Base-by-base conservation (phyloP, 1,140 invertebrate species). In the Anagrus nilaparvatae region DNA sequence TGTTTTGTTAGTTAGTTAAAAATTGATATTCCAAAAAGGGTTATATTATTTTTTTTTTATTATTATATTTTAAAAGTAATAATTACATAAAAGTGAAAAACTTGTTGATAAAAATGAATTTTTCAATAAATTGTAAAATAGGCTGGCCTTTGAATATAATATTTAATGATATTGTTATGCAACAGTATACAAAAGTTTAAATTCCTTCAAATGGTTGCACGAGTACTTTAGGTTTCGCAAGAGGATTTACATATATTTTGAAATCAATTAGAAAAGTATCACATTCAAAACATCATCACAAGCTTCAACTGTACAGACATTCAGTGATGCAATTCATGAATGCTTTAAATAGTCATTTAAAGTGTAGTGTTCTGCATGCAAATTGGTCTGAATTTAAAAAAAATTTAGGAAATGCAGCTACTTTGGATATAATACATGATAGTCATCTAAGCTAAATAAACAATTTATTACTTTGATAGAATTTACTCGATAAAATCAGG, bases 121-220 rank as follows among this genome's bases (percentile, higher is more conserved):
- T n/a, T n/a, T 75, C 71, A 0, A 56, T 87, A n/a, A 73, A 76
- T 10, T 84, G 83, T 52, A 69, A 75, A 29, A 71, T 82, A 2
- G 63, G 73, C 9, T 87, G 84, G 84, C 84, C 84, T 0, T 53
- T 86, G 1, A 86, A 85, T 56, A 76, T 87, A 19, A 75, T 87
- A 23, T 61, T 87, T 17, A 82, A 81, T 4, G 73, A 74, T 0
- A 77, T 81, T 40, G 70, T 77, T 0, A 65, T 85, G 40, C 52
- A 69, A 8, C 74, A 82, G 49, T 86, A 86, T 53, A 73, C 74
- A 2, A 76, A 75, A 52, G 77, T 87, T 87, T 51, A 77, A 78
- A 53, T 83, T 83, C 60, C 56, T 86, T 12, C 48, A 86, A 5
- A 83, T 82, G 63, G 71, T 86, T 35, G 74, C 82, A 43, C 69